Base-by-base conservation (phyloP, 1,140 invertebrate species). In the Orussus abietinus region DNA sequence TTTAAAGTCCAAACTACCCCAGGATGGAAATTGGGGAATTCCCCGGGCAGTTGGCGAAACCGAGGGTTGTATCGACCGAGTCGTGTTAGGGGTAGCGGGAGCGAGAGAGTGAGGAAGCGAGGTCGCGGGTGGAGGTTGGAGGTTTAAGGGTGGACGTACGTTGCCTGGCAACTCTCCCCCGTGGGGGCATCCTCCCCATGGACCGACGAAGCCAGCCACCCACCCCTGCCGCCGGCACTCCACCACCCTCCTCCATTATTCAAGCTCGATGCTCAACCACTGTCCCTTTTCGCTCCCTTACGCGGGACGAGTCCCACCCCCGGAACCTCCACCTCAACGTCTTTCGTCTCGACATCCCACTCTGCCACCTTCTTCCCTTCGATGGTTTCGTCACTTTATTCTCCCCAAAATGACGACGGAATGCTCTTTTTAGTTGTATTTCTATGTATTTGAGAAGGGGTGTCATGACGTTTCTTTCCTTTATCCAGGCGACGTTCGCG, bases 61-160 rank as follows among this genome's bases (percentile, higher is more conserved):
- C 57, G 56, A 49, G 48, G 55, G 52, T 68, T 61, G 61, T 69
- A 71, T 71, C 65, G 66, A 71, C 59, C 66, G 59, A 60, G 42
- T 36, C 45, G 22, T 45, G 25, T n/a, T 29, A 35, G 34, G 30
- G 26, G 34, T 21, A 38, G 35, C 32, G 47, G 55, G 39, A 44
- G 38, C 42, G 49, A 49, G 49, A 45, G 40, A 17, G 41, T 42
- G 45, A 44, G 39, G 43, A 39, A 26, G 45, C 29, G 38, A 18
- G 38, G 40, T 14, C 14, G 50, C 49, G 41, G 40, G 40, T 54
- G 53, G 59, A 62, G 61, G 61, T 54, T 57, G 56, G 57, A 61
- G 59, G 57, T 63, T 70, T 64, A 67, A 70, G 67, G 70, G 68
- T 71, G 62, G 67, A 70, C 62, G 68, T 53, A 62, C 62, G 69